phyloP scores from a whole-genome alignment of 2,888 invertebrate species.

The Saturnia japonica region DNA sequence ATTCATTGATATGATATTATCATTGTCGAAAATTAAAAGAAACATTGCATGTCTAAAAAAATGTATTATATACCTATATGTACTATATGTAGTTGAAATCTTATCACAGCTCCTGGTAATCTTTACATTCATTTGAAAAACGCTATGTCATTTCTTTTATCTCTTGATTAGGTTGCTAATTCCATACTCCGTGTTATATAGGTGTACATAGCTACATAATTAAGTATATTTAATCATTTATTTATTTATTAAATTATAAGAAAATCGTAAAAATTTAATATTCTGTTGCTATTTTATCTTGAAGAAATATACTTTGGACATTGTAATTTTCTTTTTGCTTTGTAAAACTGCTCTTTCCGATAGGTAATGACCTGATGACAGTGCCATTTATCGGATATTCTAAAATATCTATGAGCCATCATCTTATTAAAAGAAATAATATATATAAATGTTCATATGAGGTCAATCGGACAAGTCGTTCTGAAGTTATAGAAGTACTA shows the following conservation, averaged over 20 bases:
- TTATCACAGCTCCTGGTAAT: slow-evolving; percentile 1
- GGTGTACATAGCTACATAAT: background rate
- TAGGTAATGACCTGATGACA: no score
- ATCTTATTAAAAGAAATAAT: no score
- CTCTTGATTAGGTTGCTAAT: background rate
- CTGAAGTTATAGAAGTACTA: no score
- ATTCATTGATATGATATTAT: background rate
- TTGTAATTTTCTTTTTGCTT: background rate
- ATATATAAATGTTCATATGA: no score
- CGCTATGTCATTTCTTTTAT: background rate
- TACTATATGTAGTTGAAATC: background rate
- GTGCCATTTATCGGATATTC: no score
- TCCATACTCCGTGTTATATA: background rate
- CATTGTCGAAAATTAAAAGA: background rate
- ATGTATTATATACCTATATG: no score
- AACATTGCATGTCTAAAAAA: background rate
- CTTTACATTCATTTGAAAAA: slow-evolving; percentile 11
- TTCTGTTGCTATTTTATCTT: background rate
- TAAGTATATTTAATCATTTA: background rate
- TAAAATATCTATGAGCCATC: no score
- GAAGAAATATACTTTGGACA: background rate
- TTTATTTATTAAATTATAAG: background rate
- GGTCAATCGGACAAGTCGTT: no score
- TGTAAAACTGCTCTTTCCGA: no score
- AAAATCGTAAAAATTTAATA: background rate